A percentile compares a stretch with the other conserved stretches of the same genome.
These are phyloP conservation scores for Cosmia pyralina DNA, from an alignment of 2,888 invertebrate genomes.

Conservation along the genomic window DNA sequence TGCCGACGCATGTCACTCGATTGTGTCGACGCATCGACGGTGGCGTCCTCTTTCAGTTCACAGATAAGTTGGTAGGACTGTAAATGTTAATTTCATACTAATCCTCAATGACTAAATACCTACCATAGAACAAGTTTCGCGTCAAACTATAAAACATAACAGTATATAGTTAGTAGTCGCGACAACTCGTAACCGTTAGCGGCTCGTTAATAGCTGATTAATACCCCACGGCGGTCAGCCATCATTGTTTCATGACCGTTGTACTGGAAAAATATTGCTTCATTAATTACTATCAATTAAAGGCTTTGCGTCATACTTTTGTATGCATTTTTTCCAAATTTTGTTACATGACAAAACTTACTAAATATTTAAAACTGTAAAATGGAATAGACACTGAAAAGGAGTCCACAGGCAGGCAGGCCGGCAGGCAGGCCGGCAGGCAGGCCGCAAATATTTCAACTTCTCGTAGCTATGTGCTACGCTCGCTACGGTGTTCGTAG, in stretches of 20 bases:
- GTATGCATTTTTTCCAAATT: not conserved
- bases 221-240: slow-evolving; percentile 27
- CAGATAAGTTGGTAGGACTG: too few species aligned
- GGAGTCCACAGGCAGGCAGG: not conserved
- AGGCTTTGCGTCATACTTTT: not conserved
- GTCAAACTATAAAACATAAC: slow-evolving; percentile 13
- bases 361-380: not conserved
- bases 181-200: slow-evolving; percentile 39
- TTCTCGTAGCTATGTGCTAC: slow-evolving; percentile 27
- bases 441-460: too few species aligned
- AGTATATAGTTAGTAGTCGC: slow-evolving; percentile 12
- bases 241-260: slow-evolving; percentile 29
- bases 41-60: too few species aligned
- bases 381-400: not conserved
- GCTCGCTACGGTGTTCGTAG: slow-evolving; percentile 34
- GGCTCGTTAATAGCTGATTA: slow-evolving; percentile 52
- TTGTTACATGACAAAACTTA: not conserved
- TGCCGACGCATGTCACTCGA: too few species aligned
- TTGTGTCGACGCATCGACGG: too few species aligned
- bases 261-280: slow-evolving; percentile 26
- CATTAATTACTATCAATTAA: slow-evolving; percentile 22
- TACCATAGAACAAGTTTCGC: not conserved
- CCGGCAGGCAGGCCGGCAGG: not conserved
- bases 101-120: not conserved
- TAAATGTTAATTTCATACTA: not conserved